These are phyloP conservation scores for Embidobia sp. DNA, from an alignment of 2,888 invertebrate genomes.

Conservation along the genomic window DNA sequence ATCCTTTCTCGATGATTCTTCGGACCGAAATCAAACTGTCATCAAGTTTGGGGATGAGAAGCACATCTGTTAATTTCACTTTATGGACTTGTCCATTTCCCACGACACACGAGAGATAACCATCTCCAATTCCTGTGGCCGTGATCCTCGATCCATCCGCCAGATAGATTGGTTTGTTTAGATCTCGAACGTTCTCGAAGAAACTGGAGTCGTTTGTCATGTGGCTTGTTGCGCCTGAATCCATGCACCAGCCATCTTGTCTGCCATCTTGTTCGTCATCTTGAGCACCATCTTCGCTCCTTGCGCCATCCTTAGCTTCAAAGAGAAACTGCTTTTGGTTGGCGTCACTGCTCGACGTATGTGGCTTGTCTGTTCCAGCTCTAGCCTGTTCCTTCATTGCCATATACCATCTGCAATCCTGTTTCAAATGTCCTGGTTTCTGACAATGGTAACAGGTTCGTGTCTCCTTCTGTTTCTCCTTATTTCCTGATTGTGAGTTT, in stretches of 20 bases:
- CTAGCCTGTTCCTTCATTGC: neutral
- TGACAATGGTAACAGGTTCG: slow-evolving; percentile 35
- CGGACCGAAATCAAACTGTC: slow-evolving; percentile 61
- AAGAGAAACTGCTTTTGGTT: too few species aligned
- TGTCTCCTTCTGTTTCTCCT: neutral
- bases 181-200: neutral
- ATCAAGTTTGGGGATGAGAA: slow-evolving; percentile 57
- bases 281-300: neutral
- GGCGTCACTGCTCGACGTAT: neutral
- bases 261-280: neutral
- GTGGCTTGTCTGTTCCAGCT: neutral
- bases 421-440: slow-evolving; percentile 39
- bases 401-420: slow-evolving; percentile 11
- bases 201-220: slow-evolving; percentile 23
- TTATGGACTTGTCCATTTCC: slow-evolving; percentile 1
- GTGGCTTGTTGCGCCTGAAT: slow-evolving; percentile 29
- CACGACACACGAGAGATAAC: neutral
- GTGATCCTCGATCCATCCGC: slow-evolving; percentile 5
- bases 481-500: neutral
- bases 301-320: too few species aligned
- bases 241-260: slow-evolving; percentile 7
- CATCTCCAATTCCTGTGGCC: slow-evolving; percentile 15
- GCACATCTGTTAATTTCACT: slow-evolving; percentile 56
- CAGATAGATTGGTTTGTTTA: neutral
- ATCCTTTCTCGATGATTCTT: slow-evolving; percentile 6